Base-by-base conservation (phyloP, 2,888 invertebrate genomes). In the Strigamia transsilvanica region DNA sequence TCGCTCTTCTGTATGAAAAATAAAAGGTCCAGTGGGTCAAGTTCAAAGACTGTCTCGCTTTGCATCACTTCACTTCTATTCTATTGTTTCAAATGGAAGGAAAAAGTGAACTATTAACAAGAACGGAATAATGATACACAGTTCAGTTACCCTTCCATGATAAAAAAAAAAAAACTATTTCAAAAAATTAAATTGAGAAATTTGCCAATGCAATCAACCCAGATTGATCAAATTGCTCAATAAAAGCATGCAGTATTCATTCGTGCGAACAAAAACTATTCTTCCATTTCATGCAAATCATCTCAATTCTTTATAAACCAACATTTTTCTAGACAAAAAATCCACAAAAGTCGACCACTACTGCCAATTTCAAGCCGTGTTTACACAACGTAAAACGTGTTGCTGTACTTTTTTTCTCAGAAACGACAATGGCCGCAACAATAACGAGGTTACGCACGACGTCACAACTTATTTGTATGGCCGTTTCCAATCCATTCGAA, bases 121-220 rank as follows among this genome's bases (percentile, higher is more conserved):
- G 21, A 66, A 66, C n/a, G 23, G 21, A 66, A 12, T 66, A 23
- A 66, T 66, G 21, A 66, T 66, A n/a, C 23, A 66, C 61, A 66
- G 61, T 66, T 66, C 61, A 66, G n/a, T 66, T 66, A 66, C 61
- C 61, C 61, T 66, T 66, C 61, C 61, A 23, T 66, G 21, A 66
- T 18, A 66, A 21, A 21, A 66, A 66, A 23, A 66, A 21, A 21
- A 66, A 61, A 13, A 27, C 1, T 27, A 27, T 27, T 27, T 2
- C 0, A 38, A 38, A 38, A 38, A 6, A 1, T 38, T 38, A 38
- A 38, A 38, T 38, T 38, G 38, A 38, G 46, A n/a, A 66, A 66
- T 66, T 23, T 23, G 12, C 61, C 18, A 66, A 66, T 66, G 7
- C 61, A 66, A 66, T 66, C 61, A 66, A 21, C 23, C 7, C 23